Evolutionary conservation across 2,113 vertebrate species (phyloP).

Genomic region (Saimiri boliviensis): DNA sequence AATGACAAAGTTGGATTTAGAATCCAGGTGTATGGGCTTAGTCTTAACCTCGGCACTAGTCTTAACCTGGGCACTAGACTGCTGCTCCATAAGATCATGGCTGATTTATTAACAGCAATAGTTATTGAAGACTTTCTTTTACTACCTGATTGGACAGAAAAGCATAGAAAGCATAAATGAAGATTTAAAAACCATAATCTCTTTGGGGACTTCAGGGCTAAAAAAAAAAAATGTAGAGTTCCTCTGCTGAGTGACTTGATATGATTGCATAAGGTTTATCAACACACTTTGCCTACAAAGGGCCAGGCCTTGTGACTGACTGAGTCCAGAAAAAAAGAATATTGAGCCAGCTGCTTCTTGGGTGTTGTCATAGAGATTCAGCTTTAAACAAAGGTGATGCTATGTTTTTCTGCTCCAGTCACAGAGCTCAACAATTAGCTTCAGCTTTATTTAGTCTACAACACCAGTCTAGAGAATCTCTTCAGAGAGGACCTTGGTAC

Average conservation of each 20-base stretch:
- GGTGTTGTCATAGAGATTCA: neutral
- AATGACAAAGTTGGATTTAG: neutral
- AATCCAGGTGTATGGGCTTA: accelerated
- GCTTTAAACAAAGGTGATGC: neutral
- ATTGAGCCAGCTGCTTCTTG: neutral
- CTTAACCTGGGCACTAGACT: neutral
- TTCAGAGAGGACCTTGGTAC: neutral
- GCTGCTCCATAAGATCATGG: neutral
- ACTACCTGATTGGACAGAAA: neutral
- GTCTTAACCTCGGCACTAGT: neutral
- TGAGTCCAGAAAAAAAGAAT: neutral
- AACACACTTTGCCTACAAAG: neutral
- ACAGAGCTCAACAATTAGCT: neutral
- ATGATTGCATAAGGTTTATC: neutral
- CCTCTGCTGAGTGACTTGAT: neutral
- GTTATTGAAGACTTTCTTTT: neutral
- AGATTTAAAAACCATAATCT: neutral
- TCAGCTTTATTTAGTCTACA: neutral
- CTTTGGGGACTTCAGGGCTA: neutral
- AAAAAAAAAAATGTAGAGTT: neutral
- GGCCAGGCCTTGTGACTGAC: neutral
- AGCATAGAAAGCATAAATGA: neutral
- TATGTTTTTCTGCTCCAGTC: neutral
- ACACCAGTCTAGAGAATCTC: neutral
- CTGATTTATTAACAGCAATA: neutral